These are phyloP conservation scores for Lepus timidus DNA, from an alignment of 2,113 vertebrate genomes.

Conservation along the genomic window DNA sequence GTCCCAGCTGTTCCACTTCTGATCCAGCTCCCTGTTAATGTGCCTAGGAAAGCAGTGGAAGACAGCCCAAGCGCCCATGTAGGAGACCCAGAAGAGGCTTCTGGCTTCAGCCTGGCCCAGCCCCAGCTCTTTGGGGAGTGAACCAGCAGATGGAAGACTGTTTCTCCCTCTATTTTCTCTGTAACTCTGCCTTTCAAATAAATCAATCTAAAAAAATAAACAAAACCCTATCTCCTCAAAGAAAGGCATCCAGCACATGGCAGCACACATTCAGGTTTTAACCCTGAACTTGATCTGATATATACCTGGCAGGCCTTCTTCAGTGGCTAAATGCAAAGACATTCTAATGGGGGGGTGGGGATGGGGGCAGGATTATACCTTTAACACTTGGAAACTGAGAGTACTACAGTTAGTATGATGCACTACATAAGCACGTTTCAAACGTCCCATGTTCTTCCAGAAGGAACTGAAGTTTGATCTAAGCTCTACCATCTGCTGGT, in stretches of 20 bases:
- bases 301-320: constrained; percentile 4
- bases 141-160: no score
- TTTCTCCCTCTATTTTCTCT: no score
- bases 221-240: neutral
- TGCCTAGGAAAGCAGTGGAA: no score
- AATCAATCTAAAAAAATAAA: no score
- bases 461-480: neutral
- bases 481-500: neutral
- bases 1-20: no score
- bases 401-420: no score
- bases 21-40: no score
- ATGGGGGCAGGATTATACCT: neutral
- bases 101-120: no score
- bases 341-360: neutral
- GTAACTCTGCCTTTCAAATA: no score
- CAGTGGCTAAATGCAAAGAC: neutral
- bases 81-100: no score
- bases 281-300: neutral
- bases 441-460: neutral
- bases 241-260: constrained; percentile 11
- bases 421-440: neutral
- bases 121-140: no score
- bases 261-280: constrained; percentile 53
- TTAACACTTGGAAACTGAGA: constrained; percentile 8
- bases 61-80: no score